Conservation (phyloP, 2,113 vertebrate species). For the Ptyas mucosa region DNA sequence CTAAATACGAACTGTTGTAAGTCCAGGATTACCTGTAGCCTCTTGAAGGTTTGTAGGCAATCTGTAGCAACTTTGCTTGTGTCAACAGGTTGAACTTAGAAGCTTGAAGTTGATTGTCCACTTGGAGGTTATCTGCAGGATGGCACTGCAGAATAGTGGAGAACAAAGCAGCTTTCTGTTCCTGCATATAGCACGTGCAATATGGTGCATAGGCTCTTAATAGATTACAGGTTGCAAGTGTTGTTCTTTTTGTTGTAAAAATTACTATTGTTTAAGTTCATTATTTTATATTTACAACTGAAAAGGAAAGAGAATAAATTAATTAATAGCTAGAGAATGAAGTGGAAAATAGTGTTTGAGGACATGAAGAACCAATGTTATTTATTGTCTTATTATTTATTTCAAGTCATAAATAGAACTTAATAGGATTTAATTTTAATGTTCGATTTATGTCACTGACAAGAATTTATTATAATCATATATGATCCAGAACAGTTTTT, state of each 20-base stretch:
- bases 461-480: background rate
- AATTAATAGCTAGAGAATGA: background rate
- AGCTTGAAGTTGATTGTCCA: background rate
- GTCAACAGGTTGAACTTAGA: background rate
- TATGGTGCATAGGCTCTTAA: background rate
- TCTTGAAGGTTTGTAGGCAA: background rate
- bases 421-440: background rate
- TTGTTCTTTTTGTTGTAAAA: background rate
- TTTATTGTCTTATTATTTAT: background rate
- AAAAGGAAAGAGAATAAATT: background rate
- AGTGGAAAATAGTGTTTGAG: background rate
- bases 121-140: background rate
- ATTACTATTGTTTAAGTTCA: background rate
- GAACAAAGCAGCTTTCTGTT: background rate
- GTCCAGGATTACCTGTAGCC: background rate
- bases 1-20: background rate
- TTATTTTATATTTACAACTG: background rate
- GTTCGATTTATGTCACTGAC: background rate
- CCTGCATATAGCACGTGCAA: background rate
- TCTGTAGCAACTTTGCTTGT: background rate
- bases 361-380: background rate
- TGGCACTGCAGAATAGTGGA: background rate
- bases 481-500: background rate
- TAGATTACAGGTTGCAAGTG: background rate
- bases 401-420: background rate